phyloP scores from a whole-genome alignment of 2,113 vertebrate species.

The Apodemus speciosus region DNA sequence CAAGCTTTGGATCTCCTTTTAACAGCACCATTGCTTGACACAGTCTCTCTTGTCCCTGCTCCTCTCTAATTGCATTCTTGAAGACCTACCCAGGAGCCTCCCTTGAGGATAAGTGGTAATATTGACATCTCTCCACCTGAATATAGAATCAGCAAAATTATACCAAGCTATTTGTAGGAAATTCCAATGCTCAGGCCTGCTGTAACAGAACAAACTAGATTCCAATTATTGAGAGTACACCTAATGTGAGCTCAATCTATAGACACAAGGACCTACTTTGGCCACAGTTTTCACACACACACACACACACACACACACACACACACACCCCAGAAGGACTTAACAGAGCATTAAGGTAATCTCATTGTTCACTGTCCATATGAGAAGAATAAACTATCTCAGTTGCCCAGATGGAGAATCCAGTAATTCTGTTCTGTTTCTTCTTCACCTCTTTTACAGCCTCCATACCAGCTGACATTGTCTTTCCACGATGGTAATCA shows the following conservation, averaged over 20 bases:
- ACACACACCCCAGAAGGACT: not conserved
- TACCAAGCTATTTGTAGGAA: not conserved
- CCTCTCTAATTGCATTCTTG: not conserved
- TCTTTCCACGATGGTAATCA: not conserved
- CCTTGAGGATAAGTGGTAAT: not conserved
- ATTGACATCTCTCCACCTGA: not conserved
- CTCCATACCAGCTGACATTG: not conserved
- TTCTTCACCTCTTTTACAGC: not conserved
- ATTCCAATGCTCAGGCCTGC: not conserved
- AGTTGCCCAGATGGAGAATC: not conserved
- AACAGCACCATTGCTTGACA: not conserved
- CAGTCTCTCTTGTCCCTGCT: not conserved
- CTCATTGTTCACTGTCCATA: not conserved
- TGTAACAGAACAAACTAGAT: slow-evolving; percentile 10
- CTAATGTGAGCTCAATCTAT: not conserved
- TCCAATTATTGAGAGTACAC: not conserved
- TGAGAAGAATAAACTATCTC: not conserved
- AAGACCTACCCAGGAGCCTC: not conserved
- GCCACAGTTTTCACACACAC: not conserved
- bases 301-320: not conserved
- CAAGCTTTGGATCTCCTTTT: fast-evolving
- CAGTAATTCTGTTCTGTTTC: not conserved
- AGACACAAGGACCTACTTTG: not conserved
- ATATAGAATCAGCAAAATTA: not conserved
- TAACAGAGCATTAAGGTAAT: not conserved